Evolutionary conservation across 53 echinoderm and acorn worm genomes (phyloP), one percentile per base, ranked within the genome.

Genomic region (Crossaster papposus): DNA sequence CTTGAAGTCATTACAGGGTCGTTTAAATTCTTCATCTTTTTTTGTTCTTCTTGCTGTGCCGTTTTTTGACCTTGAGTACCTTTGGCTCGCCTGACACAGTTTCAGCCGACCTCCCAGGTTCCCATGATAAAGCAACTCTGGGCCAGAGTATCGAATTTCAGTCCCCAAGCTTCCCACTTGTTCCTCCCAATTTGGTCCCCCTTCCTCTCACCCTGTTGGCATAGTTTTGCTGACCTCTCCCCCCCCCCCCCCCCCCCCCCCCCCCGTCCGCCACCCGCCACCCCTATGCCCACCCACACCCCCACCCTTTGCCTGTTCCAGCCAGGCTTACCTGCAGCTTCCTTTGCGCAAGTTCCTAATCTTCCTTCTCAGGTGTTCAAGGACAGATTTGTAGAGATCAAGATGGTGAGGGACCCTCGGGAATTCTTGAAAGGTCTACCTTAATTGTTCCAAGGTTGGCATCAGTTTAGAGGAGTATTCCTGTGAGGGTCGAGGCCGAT

Each of bases 201-300:
- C 88, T 78, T 88, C 78, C 79, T 51, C 78, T 88, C 52, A 23
- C 77, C 75, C 38, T 30, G 0, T 78, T 78, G 77, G 77, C 79
- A 78, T 78, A 77, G 54, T 88, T 78, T 78, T 78, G 64, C 62
- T 88, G 77, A 78, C 88, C 88, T 77, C 70, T 36, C 86, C 52
- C 14, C 24, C 71, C n/a, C 62, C 76, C 62, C 50, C 88, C 65
- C 70, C 86, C 51, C 20, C 22, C 70, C 20, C 54, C 74, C 55
- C 36, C n/a, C n/a, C n/a, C n/a, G n/a, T n/a, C n/a, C n/a, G n/a
- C n/a, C n/a, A n/a, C n/a, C n/a, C n/a, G n/a, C n/a, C n/a, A n/a
- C n/a, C n/a, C n/a, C n/a, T n/a, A n/a, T n/a, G n/a, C n/a, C n/a
- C n/a, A n/a, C n/a, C n/a, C n/a, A n/a, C n/a, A n/a, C n/a, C n/a